phyloP scores from a whole-genome alignment of 2,113 vertebrate genomes.

The Mola mola region DNA sequence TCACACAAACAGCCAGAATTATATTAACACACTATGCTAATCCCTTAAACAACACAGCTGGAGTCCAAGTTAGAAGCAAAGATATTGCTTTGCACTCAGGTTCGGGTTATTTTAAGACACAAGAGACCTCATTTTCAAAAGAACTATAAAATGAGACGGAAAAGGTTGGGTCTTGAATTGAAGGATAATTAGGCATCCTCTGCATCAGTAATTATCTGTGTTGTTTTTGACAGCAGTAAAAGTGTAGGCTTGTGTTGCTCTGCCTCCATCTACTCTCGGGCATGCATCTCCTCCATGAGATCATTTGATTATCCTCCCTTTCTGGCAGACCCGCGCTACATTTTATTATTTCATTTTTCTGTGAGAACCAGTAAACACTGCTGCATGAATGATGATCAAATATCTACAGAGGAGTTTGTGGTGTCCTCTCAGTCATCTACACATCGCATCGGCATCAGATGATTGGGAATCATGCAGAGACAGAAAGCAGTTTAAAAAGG shows the following conservation, averaged over 20 bases:
- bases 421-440: constrained; percentile 17
- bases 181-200: constrained; percentile 61
- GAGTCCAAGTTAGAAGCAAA: constrained; percentile 46
- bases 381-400: constrained; percentile 43
- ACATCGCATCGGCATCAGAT: constrained; percentile 8
- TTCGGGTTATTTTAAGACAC: constrained; percentile 69
- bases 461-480: background rate
- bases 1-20: constrained; percentile 19
- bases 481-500: constrained; percentile 6
- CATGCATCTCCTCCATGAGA: constrained; percentile 13
- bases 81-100: constrained; percentile 46
- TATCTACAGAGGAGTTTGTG: constrained; percentile 14
- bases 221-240: constrained; percentile 50
- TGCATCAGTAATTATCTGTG: constrained; percentile 54
- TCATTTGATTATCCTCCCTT: constrained; percentile 13
- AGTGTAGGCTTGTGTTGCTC: constrained; percentile 44
- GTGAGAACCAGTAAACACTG: constrained; percentile 31
- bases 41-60: constrained; percentile 54
- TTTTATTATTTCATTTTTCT: constrained; percentile 37
- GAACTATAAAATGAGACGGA: constrained; percentile 43
- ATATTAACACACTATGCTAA: constrained; percentile 54
- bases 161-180: constrained; percentile 41
- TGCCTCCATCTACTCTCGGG: constrained; percentile 20
- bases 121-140: constrained; percentile 60
- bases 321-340: constrained; percentile 9